A percentile compares a stretch with the other conserved stretches of the same genome.
These are phyloP conservation scores for Sula dactylatra DNA, from an alignment of 2,113 vertebrate genomes.

Conservation along the genomic window DNA sequence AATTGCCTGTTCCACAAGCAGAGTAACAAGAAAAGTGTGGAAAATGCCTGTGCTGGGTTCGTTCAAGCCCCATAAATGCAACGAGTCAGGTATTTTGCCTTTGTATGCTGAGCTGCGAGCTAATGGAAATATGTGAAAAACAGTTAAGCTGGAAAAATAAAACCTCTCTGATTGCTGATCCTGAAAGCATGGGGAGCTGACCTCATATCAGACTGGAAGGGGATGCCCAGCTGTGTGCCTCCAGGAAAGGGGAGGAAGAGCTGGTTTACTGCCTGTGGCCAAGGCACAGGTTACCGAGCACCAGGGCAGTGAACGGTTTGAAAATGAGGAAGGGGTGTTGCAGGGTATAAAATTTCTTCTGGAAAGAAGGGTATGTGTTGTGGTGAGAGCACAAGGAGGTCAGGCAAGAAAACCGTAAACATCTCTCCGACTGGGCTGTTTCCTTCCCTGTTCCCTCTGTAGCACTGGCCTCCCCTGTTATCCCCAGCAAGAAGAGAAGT, in stretches of 20 bases:
- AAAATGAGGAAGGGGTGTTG: constrained; percentile 78
- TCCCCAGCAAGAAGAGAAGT: constrained; percentile 27
- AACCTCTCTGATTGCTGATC: background rate
- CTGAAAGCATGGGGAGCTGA: background rate
- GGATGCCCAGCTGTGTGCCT: background rate
- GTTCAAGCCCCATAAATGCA: background rate
- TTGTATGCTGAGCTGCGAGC: background rate
- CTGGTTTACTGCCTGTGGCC: background rate
- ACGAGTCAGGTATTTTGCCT: background rate
- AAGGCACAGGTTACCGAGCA: constrained; percentile 50
- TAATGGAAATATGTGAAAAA: background rate
- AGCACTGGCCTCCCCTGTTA: background rate
- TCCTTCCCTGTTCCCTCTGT: constrained; percentile 28
- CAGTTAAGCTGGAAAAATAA: background rate
- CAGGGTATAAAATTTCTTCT: constrained; percentile 54
- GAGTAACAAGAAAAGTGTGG: background rate
- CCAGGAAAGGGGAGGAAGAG: constrained; percentile 15
- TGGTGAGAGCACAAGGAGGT: constrained; percentile 44
- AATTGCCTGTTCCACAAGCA: background rate
- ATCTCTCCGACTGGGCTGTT: background rate
- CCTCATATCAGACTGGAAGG: background rate
- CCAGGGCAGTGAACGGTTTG: constrained; percentile 56
- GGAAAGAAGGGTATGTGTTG: constrained; percentile 64
- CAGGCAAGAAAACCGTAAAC: constrained; percentile 39
- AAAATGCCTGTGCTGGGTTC: background rate